phyloP scores from a whole-genome alignment of 2,888 invertebrate genomes.

The Uropetala carovei region DNA sequence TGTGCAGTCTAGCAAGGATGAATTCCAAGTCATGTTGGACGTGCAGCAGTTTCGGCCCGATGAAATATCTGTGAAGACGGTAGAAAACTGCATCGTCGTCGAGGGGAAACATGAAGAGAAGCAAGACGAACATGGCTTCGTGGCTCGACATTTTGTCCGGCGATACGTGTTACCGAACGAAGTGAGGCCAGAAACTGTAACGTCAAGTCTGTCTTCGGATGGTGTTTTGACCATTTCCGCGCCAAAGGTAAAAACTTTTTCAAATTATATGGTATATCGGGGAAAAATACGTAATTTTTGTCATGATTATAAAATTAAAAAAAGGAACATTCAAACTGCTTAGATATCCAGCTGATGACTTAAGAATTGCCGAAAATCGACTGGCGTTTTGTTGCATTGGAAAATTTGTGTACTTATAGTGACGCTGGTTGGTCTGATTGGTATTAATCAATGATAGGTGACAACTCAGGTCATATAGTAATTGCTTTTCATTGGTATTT shows the following conservation, averaged over 20 bases:
- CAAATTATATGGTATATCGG: background rate
- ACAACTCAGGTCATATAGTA: too few species aligned
- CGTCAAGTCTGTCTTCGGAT: constrained; percentile 75
- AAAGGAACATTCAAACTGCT: background rate
- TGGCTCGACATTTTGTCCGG: constrained; percentile 76
- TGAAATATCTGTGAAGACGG: constrained; percentile 76
- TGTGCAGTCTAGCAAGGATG: constrained; percentile 69
- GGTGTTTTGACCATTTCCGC: constrained; percentile 76
- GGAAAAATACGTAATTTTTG: too few species aligned
- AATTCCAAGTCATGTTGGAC: constrained; percentile 73
- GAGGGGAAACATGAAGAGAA: constrained; percentile 77
- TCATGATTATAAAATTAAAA: background rate
- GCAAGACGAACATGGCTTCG: constrained; percentile 76
- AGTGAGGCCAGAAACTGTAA: constrained; percentile 74
- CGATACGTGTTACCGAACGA: constrained; percentile 76
- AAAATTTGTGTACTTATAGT: background rate
- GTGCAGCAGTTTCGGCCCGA: constrained; percentile 75
- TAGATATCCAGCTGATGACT: background rate
- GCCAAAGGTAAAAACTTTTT: constrained; percentile 72
- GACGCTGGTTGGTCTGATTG: too few species aligned
- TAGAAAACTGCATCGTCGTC: constrained; percentile 75
- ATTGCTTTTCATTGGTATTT: too few species aligned
- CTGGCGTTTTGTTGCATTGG: background rate
- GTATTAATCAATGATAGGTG: too few species aligned
- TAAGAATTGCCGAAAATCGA: background rate